A percentile compares a stretch with the other conserved stretches of the same genome.
Evolutionary conservation across 1,140 invertebrate genomes (phyloP).

Genomic region (Trichoplusia ni): DNA sequence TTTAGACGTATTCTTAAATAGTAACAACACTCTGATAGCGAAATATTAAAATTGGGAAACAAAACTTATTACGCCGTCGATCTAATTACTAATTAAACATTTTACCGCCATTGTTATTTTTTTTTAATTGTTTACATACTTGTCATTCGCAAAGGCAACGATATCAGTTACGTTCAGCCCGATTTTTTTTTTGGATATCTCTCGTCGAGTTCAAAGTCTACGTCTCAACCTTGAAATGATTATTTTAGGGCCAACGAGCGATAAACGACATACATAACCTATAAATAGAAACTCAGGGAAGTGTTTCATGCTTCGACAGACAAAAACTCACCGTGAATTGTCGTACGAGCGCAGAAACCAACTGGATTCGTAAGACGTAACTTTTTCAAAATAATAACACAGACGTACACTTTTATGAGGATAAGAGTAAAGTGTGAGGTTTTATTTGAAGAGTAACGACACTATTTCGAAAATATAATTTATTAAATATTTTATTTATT

Average conservation of each 20-base stretch:
- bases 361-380: neutral
- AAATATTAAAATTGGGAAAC: too few relatives aligned
- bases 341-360: neutral
- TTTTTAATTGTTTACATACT: slow-evolving; percentile 22
- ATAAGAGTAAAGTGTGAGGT: neutral
- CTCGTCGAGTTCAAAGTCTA: slow-evolving; percentile 40
- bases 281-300: slow-evolving; percentile 22
- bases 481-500: slow-evolving; percentile 19
- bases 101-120: too few relatives aligned
- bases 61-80: too few relatives aligned
- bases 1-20: too few relatives aligned
- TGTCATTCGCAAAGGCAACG: neutral
- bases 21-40: too few relatives aligned
- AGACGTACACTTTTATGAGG: neutral
- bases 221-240: slow-evolving; percentile 34
- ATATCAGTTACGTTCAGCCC: neutral
- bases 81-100: too few relatives aligned
- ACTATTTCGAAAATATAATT: too few relatives aligned
- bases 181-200: slow-evolving; percentile 1
- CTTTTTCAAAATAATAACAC: slow-evolving; percentile 9
- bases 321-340: slow-evolving; percentile 13
- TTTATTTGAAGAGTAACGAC: neutral
- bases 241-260: slow-evolving; percentile 14
- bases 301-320: slow-evolving; percentile 3
- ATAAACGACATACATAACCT: slow-evolving; percentile 8